These are phyloP conservation scores for Pluvialis apricaria DNA, from an alignment of 2,113 vertebrate species.

Conservation along the genomic window DNA sequence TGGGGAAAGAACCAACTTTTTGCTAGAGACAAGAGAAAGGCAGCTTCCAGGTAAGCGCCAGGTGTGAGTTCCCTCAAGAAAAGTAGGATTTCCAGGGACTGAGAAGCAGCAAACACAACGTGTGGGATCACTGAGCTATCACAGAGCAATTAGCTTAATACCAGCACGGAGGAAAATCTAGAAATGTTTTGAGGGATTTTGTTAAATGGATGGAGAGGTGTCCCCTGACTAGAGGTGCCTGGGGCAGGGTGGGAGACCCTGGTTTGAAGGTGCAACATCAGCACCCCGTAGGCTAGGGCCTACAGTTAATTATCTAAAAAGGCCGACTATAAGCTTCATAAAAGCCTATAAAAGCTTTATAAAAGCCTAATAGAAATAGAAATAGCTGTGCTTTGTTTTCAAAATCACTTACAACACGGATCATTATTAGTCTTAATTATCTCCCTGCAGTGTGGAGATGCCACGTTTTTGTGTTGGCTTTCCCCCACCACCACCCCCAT, in stretches of 20 bases:
- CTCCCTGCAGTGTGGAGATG: not conserved
- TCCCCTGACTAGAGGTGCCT: not conserved
- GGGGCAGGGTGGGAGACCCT: not conserved
- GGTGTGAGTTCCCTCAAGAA: not conserved
- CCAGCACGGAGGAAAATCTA: not conserved
- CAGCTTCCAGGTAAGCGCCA: not conserved
- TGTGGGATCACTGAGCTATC: not conserved
- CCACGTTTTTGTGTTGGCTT: fast-evolving
- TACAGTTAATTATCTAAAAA: constrained; percentile 1
- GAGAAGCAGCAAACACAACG: not conserved
- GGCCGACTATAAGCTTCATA: not conserved
- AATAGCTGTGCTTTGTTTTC: constrained; percentile 34
- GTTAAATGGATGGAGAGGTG: not conserved
- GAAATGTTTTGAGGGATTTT: not conserved
- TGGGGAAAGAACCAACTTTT: not conserved
- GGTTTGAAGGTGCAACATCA: not conserved
- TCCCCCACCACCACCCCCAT: too few species aligned
- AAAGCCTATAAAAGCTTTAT: constrained; percentile 36
- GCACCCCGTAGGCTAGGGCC: not conserved
- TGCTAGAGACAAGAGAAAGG: not conserved
- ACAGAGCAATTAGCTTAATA: not conserved
- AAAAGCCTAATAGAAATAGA: constrained; percentile 37
- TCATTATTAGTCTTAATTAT: constrained; percentile 45
- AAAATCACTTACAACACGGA: constrained; percentile 5
- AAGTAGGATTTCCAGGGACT: not conserved